phyloP scores from a whole-genome alignment of 2,113 vertebrate species.

The Notarius quadriscutis region DNA sequence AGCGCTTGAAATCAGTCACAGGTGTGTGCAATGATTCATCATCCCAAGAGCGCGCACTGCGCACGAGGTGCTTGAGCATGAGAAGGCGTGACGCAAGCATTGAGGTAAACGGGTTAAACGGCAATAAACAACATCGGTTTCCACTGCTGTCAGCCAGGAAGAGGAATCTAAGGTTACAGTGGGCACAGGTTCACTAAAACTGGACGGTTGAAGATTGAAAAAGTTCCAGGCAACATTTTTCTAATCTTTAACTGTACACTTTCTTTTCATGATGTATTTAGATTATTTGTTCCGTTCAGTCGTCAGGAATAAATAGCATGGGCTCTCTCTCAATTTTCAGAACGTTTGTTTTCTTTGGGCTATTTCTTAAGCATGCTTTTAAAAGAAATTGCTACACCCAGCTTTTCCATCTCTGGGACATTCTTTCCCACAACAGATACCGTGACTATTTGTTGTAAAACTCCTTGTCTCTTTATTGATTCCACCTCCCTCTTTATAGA shows the following conservation, averaged over 20 bases:
- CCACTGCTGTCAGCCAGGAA: too few species aligned
- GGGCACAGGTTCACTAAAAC: not conserved
- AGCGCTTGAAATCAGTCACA: too few species aligned
- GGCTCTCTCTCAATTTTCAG: not conserved
- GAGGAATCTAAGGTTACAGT: not conserved
- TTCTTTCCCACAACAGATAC: not conserved
- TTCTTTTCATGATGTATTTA: not conserved
- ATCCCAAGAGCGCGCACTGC: too few species aligned
- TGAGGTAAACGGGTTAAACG: not conserved
- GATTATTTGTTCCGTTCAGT: not conserved
- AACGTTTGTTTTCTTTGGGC: not conserved
- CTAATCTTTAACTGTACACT: not conserved
- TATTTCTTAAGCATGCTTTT: not conserved
- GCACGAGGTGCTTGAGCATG: too few species aligned
- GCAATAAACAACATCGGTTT: not conserved
- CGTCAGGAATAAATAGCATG: not conserved
- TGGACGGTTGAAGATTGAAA: not conserved
- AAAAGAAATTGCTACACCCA: not conserved
- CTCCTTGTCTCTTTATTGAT: not conserved
- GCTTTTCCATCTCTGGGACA: not conserved
- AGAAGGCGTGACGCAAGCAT: not conserved
- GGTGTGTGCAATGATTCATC: too few species aligned
- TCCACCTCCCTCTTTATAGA: conserved; percentile 55
- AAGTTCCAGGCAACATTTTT: not conserved
- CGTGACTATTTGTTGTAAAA: not conserved